Conservation (phyloP, 2,113 vertebrate species). For the Microtus montanus region DNA sequence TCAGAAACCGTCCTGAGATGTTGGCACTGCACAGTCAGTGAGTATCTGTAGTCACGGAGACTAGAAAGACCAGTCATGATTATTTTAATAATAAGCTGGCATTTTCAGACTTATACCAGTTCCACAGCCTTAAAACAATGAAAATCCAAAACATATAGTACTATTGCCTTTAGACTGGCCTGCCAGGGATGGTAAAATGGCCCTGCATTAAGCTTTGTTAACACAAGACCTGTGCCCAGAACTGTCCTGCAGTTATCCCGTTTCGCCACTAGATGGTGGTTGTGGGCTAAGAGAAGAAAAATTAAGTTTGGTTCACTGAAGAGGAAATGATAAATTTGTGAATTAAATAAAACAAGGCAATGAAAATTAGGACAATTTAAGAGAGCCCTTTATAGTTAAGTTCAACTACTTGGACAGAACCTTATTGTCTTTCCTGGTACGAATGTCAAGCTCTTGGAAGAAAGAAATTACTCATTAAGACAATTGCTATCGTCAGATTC, state of each 20-base stretch:
- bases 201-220: not conserved
- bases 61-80: not conserved
- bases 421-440: conserved; percentile 57
- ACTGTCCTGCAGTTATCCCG: not conserved
- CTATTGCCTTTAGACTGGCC: not conserved
- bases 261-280: conserved; percentile 78
- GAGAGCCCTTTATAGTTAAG: conserved; percentile 32
- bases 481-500: conserved; percentile 5
- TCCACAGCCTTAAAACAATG: conserved; percentile 14
- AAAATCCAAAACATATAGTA: not conserved
- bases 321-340: conserved; percentile 65
- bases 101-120: not conserved
- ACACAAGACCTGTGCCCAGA: not conserved
- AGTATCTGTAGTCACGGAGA: not conserved
- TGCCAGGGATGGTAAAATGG: conserved; percentile 17
- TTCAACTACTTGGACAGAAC: conserved; percentile 56
- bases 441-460: conserved; percentile 55
- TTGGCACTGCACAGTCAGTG: not conserved
- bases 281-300: conserved; percentile 70
- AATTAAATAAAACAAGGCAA: conserved; percentile 69
- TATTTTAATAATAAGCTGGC: not conserved
- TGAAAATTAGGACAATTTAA: conserved; percentile 61
- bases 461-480: conserved; percentile 50
- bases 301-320: conserved; percentile 10
- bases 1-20: not conserved